These are phyloP conservation scores for Orgyia antiqua DNA, from an alignment of 2,888 invertebrate species.

Conservation along the genomic window DNA sequence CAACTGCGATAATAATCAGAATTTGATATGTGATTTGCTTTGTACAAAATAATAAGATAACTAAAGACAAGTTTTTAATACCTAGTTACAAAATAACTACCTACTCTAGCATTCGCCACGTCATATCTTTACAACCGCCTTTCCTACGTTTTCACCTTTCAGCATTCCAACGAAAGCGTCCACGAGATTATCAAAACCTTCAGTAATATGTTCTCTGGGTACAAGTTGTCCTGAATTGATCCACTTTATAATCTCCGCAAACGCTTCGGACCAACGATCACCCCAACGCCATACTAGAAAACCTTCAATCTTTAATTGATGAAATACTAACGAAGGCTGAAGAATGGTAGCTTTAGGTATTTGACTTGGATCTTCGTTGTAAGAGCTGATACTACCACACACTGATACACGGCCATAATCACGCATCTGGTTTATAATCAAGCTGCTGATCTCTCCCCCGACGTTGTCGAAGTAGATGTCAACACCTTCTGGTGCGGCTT, in stretches of 20 bases:
- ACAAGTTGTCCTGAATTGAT: conserved; percentile 82
- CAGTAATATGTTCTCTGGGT: conserved; percentile 80
- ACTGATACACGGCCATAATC: conserved; percentile 75
- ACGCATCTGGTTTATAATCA: conserved; percentile 79
- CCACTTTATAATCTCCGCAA: conserved; percentile 77
- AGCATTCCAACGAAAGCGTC: conserved; percentile 82
- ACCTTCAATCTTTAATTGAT: conserved; percentile 50
- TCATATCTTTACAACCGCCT: conserved; percentile 81
- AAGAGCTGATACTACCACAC: conserved; percentile 13
- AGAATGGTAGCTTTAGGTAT: conserved; percentile 34
- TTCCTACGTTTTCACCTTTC: conserved; percentile 81
- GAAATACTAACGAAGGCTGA: conserved; percentile 67
- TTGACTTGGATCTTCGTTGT: conserved; percentile 4
- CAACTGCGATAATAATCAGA: no score
- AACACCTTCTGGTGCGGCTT: conserved; percentile 72
- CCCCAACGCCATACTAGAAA: conserved; percentile 59
- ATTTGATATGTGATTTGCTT: no score
- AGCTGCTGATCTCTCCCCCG: conserved; percentile 79
- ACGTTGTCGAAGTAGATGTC: conserved; percentile 88
- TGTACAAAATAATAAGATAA: no score
- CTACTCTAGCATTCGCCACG: no score
- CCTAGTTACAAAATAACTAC: no score
- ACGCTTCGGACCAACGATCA: conserved; percentile 77
- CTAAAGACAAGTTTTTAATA: no score
- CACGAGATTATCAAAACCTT: conserved; percentile 83